Evolutionary conservation across 2,113 vertebrate species (phyloP).

Genomic region (Vimba vimba): DNA sequence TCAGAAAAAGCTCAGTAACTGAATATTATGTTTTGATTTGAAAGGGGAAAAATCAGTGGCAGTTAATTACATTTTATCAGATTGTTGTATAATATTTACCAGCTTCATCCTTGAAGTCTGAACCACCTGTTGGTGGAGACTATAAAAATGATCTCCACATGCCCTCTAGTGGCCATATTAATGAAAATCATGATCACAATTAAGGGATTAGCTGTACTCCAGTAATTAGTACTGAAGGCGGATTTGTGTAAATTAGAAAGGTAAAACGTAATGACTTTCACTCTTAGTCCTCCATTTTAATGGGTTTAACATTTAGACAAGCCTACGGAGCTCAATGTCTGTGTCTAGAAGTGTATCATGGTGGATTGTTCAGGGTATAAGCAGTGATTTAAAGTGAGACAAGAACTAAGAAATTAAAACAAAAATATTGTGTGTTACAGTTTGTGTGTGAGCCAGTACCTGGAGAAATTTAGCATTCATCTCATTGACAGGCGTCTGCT

Average conservation of each 20-base stretch:
- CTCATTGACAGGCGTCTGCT: not conserved
- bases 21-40: not conserved
- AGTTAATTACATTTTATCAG: not conserved
- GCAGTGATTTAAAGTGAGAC: not conserved
- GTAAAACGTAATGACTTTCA: not conserved
- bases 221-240: not conserved
- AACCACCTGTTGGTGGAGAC: not conserved
- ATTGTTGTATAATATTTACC: not conserved
- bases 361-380: not conserved
- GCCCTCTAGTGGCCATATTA: conserved; percentile 16
- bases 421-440: not conserved
- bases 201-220: not conserved
- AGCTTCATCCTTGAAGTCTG: not conserved
- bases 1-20: not conserved
- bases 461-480: not conserved
- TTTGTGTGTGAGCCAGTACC: not conserved
- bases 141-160: not conserved
- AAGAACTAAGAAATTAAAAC: not conserved
- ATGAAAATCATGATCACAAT: not conserved
- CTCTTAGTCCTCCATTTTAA: not conserved
- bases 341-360: not conserved
- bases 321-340: not conserved
- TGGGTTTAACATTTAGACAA: not conserved
- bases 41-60: not conserved
- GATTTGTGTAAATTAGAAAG: not conserved